Conservation (phyloP, 2,113 vertebrate species). For the Ifrita kowaldi region DNA sequence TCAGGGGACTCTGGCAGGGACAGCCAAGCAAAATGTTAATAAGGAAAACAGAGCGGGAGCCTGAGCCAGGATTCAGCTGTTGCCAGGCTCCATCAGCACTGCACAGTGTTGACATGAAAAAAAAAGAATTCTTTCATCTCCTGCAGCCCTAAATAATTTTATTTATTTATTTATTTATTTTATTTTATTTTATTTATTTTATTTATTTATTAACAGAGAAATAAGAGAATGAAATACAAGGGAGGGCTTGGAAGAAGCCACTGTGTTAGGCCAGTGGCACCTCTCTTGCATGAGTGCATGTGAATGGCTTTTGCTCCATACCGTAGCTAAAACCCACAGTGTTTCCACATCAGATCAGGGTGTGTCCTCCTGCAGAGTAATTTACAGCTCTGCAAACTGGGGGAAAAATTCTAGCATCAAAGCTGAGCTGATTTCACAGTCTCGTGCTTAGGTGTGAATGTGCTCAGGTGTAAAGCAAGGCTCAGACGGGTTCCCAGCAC, state of each 20-base stretch:
- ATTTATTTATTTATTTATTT: too few species aligned
- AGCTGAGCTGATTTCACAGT: not conserved
- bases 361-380: not conserved
- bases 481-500: not conserved
- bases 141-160: not conserved
- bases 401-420: not conserved
- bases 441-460: not conserved
- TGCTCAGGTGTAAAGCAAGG: not conserved
- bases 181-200: not conserved
- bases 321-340: not conserved
- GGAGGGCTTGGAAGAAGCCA: not conserved
- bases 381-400: not conserved
- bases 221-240: not conserved
- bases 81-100: constrained; percentile 13
- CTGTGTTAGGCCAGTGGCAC: not conserved
- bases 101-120: not conserved
- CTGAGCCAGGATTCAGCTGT: not conserved
- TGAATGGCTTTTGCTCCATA: not conserved
- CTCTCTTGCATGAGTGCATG: not conserved
- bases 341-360: not conserved
- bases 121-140: not conserved
- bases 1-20: constrained; percentile 11
- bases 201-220: constrained; percentile 8
- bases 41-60: not conserved
- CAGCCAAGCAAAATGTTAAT: constrained; percentile 5